Conservation (phyloP, 2,797 vertebrate species). For the Enteromius mattozi region DNA sequence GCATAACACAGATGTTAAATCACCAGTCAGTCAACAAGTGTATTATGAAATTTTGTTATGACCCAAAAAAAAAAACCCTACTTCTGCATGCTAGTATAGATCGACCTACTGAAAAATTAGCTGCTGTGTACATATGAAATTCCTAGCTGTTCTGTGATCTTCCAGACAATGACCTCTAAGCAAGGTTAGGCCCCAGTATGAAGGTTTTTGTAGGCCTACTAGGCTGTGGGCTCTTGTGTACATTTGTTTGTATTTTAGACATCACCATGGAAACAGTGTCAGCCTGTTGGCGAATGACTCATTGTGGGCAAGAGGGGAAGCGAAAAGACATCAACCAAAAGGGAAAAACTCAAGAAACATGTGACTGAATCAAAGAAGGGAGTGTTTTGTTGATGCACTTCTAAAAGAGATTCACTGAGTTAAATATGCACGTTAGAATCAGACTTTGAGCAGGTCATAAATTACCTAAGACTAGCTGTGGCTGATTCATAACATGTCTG, state of each 20-base stretch:
- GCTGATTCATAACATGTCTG: constrained; percentile 1
- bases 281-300: constrained; percentile 55
- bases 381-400: constrained; percentile 23
- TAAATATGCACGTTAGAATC: not conserved
- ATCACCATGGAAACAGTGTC: constrained; percentile 62
- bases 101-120: not conserved
- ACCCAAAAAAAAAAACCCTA: not conserved
- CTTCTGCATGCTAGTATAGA: not conserved
- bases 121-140: constrained; percentile 32
- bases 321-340: constrained; percentile 42
- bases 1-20: not conserved
- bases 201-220: constrained; percentile 25
- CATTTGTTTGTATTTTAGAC: constrained; percentile 56
- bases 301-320: constrained; percentile 57
- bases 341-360: constrained; percentile 42
- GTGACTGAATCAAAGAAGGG: constrained; percentile 27
- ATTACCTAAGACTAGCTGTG: not conserved
- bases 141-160: constrained; percentile 32
- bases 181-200: constrained; percentile 35
- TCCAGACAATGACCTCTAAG: constrained; percentile 23
- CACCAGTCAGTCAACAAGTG: not conserved
- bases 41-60: not conserved
- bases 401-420: constrained; percentile 10
- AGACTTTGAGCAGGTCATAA: constrained; percentile 33
- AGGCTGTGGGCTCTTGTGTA: constrained; percentile 24